Conservation (phyloP, 2,113 vertebrate genomes). For the Microcebus griseorufus region DNA sequence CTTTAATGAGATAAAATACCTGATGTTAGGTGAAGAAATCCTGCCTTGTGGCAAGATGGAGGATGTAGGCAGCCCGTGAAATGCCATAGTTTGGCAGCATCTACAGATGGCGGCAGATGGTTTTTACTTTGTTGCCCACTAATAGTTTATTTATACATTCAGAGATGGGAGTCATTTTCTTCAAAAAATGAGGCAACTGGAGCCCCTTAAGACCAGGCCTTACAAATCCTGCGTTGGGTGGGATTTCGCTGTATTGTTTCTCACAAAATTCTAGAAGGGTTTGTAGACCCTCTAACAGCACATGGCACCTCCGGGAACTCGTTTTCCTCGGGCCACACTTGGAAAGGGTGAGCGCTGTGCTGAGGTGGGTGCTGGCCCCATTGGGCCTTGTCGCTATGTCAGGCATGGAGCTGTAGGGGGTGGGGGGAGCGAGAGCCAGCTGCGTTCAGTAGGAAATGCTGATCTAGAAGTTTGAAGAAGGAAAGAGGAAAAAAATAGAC, state of each 20-base stretch:
- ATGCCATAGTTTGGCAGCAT: not conserved
- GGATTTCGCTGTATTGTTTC: not conserved
- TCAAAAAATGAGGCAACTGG: not conserved
- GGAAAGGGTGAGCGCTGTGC: not conserved
- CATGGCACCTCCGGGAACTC: not conserved
- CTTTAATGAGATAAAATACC: not conserved
- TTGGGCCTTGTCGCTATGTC: not conserved
- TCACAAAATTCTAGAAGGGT: not conserved
- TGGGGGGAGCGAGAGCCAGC: not conserved
- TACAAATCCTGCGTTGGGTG: not conserved
- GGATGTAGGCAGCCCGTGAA: not conserved
- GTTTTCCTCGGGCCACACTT: not conserved
- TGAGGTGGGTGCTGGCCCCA: not conserved
- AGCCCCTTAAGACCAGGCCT: not conserved
- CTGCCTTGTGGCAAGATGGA: not conserved
- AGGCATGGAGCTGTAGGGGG: not conserved
- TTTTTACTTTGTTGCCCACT: not conserved
- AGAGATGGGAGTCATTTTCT: not conserved
- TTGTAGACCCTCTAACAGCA: not conserved
- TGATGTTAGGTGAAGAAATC: not conserved
- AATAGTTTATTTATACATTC: not conserved
- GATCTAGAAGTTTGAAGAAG: constrained; percentile 32
- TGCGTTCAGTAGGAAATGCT: not conserved
- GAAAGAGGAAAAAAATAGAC: not conserved
- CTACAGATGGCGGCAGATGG: not conserved